Conservation (phyloP, 2,797 vertebrate species). For the Danio kyathit region DNA sequence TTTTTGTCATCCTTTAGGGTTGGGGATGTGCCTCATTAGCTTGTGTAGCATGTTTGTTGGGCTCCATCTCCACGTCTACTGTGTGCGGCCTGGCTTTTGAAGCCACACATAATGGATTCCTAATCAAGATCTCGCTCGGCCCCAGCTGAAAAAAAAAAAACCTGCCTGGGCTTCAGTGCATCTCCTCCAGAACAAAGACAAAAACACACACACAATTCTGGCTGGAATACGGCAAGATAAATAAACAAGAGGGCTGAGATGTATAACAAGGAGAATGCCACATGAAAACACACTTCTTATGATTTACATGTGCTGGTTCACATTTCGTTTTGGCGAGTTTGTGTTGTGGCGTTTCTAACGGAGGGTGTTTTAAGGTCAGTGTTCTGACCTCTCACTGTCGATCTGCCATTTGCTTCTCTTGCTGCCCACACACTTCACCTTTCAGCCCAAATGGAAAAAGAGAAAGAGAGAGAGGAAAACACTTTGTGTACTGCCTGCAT, state of each 20-base stretch:
- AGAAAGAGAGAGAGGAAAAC: constrained; percentile 43
- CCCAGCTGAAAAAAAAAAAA: constrained; percentile 49
- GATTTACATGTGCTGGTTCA: constrained; percentile 29
- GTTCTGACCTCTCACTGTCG: constrained; percentile 9
- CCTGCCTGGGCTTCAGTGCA: constrained; percentile 31
- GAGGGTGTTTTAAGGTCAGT: constrained; percentile 35
- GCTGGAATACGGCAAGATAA: constrained; percentile 24
- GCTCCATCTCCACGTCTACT: constrained; percentile 64
- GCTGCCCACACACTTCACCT: constrained; percentile 49
- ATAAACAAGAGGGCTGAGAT: constrained; percentile 29
- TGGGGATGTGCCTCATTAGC: constrained; percentile 69
- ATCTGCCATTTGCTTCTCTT: constrained; percentile 7
- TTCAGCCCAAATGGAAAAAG: constrained; percentile 30
- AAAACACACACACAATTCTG: constrained; percentile 29
- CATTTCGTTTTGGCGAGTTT: constrained; percentile 6
- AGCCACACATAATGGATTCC: constrained; percentile 61
- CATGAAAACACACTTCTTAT: constrained; percentile 34
- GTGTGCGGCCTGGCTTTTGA: constrained; percentile 58
- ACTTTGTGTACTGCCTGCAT: constrained; percentile 76
- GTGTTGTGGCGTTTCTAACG: constrained; percentile 20
- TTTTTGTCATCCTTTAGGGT: constrained; percentile 56
- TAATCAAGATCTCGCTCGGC: constrained; percentile 69
- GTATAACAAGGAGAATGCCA: constrained; percentile 37
- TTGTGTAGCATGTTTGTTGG: constrained; percentile 72
- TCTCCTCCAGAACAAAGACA: constrained; percentile 37